Conservation (phyloP, 2,888 invertebrate genomes). For the Ectobius pallidus region DNA sequence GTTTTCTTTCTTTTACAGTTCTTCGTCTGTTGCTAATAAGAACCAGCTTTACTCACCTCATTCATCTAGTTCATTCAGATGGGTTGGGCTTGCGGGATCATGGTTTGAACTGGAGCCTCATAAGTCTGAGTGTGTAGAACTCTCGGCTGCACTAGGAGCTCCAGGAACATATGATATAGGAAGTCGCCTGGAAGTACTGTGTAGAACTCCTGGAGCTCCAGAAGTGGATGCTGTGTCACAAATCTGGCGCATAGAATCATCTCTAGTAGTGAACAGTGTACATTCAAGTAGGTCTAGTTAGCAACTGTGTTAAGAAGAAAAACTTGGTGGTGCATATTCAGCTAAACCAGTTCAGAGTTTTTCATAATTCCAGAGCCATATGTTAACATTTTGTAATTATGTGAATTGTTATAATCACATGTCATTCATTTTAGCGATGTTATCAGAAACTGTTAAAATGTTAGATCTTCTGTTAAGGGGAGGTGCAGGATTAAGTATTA, state of each 20-base stretch:
- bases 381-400: too few relatives aligned
- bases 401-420: too few relatives aligned
- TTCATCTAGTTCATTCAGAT: conserved; percentile 54
- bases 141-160: conserved; percentile 65
- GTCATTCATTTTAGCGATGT: too few relatives aligned
- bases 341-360: too few relatives aligned
- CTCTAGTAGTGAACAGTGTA: conserved; percentile 40
- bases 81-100: conserved; percentile 57
- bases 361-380: too few relatives aligned
- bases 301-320: too few relatives aligned
- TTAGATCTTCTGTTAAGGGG: too few relatives aligned
- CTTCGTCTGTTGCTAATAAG: conserved; percentile 48
- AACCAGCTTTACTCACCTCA: conserved; percentile 54
- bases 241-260: conserved; percentile 43
- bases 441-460: too few relatives aligned
- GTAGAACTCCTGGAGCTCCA: conserved; percentile 46
- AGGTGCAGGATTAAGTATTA: too few relatives aligned
- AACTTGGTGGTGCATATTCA: too few relatives aligned
- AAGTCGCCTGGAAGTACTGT: conserved; percentile 63
- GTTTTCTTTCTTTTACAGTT: conserved; percentile 39
- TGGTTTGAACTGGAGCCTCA: conserved; percentile 58
- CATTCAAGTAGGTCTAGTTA: not conserved
- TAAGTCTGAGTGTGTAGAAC: conserved; percentile 60
- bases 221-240: conserved; percentile 43
- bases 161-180: conserved; percentile 74